Evolutionary conservation across 2,888 invertebrate species (phyloP), one percentile per base, ranked within the genome.

Genomic region (Drosophila suboccidentalis): DNA sequence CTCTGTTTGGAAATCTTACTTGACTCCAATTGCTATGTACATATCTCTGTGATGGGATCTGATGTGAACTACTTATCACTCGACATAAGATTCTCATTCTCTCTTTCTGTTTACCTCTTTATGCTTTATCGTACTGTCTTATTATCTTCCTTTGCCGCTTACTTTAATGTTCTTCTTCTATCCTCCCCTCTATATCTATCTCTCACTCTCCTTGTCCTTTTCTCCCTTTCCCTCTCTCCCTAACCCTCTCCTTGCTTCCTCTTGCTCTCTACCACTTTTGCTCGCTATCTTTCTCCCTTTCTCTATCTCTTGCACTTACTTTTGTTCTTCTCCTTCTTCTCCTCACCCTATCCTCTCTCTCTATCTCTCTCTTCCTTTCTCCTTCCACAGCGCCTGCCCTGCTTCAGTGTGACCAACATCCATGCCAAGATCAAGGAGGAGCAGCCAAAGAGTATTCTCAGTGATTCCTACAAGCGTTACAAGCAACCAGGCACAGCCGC

Each of bases 371-470:
- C 10, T 26, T 15, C 8, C 26, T 29, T 8, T 29, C 8, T 39
- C 4, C 3, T 3, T 13, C 10, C 2, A 6, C 75, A 92, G 92
- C 91, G 89, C 11, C 69, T 92, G 34, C 91, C 92, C 22, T 92
- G 92, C 72, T 91, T 92, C 41, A 90, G 86, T 38, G 82, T 91
- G 17, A 80, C 90, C 26, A 90, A 86, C 19, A 71, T 91, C 11
- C 90, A 92, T 44, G 89, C 89, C 62, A 91, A 90, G 74, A 81
- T 91, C 62, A 90, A 81, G 63, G 92, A 92, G 60, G 83, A 82
- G 0, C 87, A 64, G 3, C 26, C 13, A 2, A 61, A 90, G 62
- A 80, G 75, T 22, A 71, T 73, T 0, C 72, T 80, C 26, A 79
- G 80, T 17, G 74, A 85, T n/a, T 85, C 91, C 32, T 90, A 91